Base-by-base conservation (phyloP, 2,888 invertebrate genomes). In the Platycnemis pennipes region DNA sequence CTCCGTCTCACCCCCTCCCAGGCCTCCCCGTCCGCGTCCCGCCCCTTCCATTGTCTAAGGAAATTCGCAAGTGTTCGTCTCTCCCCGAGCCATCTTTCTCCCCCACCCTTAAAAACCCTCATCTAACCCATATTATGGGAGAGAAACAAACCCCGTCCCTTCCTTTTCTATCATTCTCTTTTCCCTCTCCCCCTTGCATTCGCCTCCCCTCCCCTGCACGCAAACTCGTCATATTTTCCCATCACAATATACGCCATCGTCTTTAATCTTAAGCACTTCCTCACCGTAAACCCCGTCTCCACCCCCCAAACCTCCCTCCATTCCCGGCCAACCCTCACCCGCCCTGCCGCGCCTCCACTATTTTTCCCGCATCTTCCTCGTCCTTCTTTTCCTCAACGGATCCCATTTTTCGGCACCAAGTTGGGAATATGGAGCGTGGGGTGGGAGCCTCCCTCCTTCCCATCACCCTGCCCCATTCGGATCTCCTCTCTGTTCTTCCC, bases 181-280 rank as follows among this genome's bases (percentile, higher is more conserved):
- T 56, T 42, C n/a, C 42, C 42, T 45, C 44, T 53, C 63, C 44
- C 42, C 37, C 44, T 44, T 42, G 26, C 91, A 16, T n/a, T 63
- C 22, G 42, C 7, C 37, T n/a, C 91, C 69, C 31, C 31, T 16
- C 44, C 31, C 91, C 22, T 22, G 44, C 19, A 22, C 91, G 56
- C 44, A 56, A 91, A 91, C 91, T 91, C 91, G 91, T 91, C 91
- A 91, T 91, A 56, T 91, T 63, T 63, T 63, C 91, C 91, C 91
- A 91, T 91, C 63, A 91, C 91, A 91, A 91, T 91, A 91, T 91
- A 91, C 91, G 91, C 91, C 91, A 91, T 91, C 91, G 91, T 91
- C 91, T 91, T 91, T 91, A 91, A 91, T 63, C 91, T 63, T 89
- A 89, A 89, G 89, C 89, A 56, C 89, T 89, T 53, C 53, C 91